Evolutionary conservation across 2,113 vertebrate genomes (phyloP).

Genomic region (Melanostigma gelatinosum): DNA sequence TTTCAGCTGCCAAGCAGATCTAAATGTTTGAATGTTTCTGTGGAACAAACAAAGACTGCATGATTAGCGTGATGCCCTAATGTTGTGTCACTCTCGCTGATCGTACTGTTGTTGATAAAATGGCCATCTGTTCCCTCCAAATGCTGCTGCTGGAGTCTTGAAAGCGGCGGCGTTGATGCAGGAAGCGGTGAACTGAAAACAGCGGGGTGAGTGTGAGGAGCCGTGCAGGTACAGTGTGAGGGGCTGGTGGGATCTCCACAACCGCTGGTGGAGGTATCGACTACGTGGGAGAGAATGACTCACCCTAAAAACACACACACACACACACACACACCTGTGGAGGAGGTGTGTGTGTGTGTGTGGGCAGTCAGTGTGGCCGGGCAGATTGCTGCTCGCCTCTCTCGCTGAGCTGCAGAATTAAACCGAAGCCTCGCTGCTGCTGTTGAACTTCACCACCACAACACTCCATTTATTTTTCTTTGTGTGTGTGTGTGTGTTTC

Average conservation of each 20-base stretch:
- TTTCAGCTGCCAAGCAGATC: slow-evolving; percentile 16
- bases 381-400: slow-evolving; percentile 51
- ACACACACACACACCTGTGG: slow-evolving; percentile 65
- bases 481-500: not conserved
- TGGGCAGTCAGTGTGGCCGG: slow-evolving; percentile 51
- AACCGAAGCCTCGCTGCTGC: slow-evolving; percentile 8
- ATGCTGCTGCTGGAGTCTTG: slow-evolving; percentile 1
- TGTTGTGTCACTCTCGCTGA: slow-evolving; percentile 61
- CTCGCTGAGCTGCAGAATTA: slow-evolving; percentile 29
- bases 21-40: slow-evolving; percentile 19
- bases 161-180: not conserved
- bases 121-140: slow-evolving; percentile 65
- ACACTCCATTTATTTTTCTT: not conserved
- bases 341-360: slow-evolving; percentile 60
- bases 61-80: slow-evolving; percentile 48
- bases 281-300: slow-evolving; percentile 65
- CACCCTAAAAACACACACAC: slow-evolving; percentile 51
- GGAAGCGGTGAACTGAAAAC: not conserved
- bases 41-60: slow-evolving; percentile 46
- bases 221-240: slow-evolving; percentile 18
- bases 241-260: slow-evolving; percentile 61
- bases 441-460: slow-evolving; percentile 37
- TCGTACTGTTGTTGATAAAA: slow-evolving; percentile 52
- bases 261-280: slow-evolving; percentile 53
- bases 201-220: slow-evolving; percentile 34